Evolutionary conservation across 2,888 invertebrate species (phyloP), one percentile per base, ranked within the genome.

Genomic region (Platerodrilus igneus): DNA sequence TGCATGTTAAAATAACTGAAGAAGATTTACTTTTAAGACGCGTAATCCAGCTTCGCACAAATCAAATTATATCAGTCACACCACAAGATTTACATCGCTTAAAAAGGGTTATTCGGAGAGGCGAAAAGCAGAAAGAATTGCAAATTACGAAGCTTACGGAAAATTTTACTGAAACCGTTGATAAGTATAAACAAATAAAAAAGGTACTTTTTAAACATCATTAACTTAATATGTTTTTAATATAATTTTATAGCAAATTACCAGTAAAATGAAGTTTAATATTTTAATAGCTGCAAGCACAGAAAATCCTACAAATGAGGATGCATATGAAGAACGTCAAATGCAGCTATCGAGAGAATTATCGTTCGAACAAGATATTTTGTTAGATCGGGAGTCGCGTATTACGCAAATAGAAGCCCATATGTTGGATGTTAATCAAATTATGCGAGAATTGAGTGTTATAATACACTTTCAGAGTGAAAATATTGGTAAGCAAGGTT

Each of bases 81-180:
- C 83, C 81, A 26, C 78, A 79, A 52, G 83, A 86, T 57, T 73
- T 90, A 28, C 78, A 81, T 51, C 76, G 83, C 42, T 69, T 90
- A 15, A 83, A 81, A 20, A 75, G 76, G 5, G 73, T 86, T 14
- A 82, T 83, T 33, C 73, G 81, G 8, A 76, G 78, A 47, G 83
- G 83, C 0, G 83, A 86, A 62, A 85, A 85, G n/a, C n/a, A n/a
- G 41, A 86, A 87, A 63, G 86, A 84, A 59, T 69, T 93, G 48
- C 89, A 91, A 66, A 78, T 88, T 36, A 89, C 89, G 53, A 79
- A 88, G 56, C 75, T 93, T 8, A 86, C 85, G 7, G 83, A 81
- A 53, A 86, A 87, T 56, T 93, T 92, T 64, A 78, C 79, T 48
- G 86, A 85, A 50, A 80, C 88, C 2, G 74, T 91, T 10, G 79